phyloP scores from a whole-genome alignment of 92 coral and sea anemone genomes.

The Palythoa caribaeorum region DNA sequence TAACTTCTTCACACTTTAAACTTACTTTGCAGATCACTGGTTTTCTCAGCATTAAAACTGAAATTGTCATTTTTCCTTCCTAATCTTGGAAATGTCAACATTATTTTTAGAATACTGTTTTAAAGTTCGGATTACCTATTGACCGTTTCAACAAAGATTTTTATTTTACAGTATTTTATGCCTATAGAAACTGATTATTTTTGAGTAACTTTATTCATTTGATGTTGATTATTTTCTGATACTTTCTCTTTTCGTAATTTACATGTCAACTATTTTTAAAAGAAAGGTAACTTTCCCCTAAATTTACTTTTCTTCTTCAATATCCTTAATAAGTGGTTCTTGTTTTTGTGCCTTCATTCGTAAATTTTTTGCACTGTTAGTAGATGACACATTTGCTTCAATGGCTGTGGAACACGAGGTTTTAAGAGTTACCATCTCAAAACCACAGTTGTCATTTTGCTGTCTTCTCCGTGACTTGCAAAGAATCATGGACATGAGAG shows the following conservation, averaged over 20 bases:
- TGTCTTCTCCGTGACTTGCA: not conserved
- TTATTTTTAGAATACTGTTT: not conserved
- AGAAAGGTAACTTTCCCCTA: no score
- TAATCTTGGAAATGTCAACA: not conserved
- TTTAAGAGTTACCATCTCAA: constrained; percentile 30
- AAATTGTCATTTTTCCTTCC: no score
- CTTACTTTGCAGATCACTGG: no score
- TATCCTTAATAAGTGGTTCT: not conserved
- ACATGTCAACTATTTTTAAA: not conserved
- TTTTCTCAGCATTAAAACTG: no score
- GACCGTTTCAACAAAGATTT: no score
- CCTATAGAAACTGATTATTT: not conserved
- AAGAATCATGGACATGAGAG: not conserved
- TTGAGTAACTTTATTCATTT: no score
- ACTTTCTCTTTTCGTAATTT: no score
- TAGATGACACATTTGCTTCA: not conserved
- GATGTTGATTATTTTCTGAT: not conserved
- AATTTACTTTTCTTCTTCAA: not conserved
- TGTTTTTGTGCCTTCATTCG: not conserved
- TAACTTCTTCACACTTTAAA: no score
- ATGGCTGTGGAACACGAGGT: not conserved
- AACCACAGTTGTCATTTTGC: not conserved
- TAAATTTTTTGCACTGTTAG: not conserved
- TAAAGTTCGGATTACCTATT: no score
- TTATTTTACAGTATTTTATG: not conserved